phyloP scores from a whole-genome alignment of 2,797 vertebrate genomes.

The Valencia hispanica region DNA sequence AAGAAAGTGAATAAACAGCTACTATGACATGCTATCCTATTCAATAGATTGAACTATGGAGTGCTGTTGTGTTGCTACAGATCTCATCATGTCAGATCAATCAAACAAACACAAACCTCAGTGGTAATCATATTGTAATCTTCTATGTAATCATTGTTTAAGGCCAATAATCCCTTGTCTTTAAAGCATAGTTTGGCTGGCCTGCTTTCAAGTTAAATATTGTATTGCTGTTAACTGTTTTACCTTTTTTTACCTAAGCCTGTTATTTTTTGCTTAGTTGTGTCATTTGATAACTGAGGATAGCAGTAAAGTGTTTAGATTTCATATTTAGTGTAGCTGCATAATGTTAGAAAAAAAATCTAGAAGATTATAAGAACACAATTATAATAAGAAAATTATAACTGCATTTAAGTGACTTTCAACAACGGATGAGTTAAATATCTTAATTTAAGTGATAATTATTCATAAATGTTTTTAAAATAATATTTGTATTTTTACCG shows the following conservation, averaged over 20 bases:
- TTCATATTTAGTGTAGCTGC: not conserved
- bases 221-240: not conserved
- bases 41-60: not conserved
- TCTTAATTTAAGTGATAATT: not conserved
- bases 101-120: not conserved
- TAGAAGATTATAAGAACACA: not conserved
- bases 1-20: not conserved
- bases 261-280: not conserved
- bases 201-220: not conserved
- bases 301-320: not conserved
- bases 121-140: not conserved
- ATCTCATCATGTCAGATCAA: constrained; percentile 2
- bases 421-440: too few species aligned
- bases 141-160: not conserved
- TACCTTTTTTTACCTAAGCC: not conserved
- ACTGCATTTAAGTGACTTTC: too few species aligned
- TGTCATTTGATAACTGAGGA: not conserved
- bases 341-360: not conserved
- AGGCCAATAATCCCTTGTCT: not conserved
- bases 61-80: not conserved
- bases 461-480: not conserved
- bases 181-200: not conserved
- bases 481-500: not conserved
- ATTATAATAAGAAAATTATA: too few species aligned
- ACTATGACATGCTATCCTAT: not conserved